Conservation (phyloP, 2,888 invertebrate genomes). For the Gymnocheta viridis region DNA sequence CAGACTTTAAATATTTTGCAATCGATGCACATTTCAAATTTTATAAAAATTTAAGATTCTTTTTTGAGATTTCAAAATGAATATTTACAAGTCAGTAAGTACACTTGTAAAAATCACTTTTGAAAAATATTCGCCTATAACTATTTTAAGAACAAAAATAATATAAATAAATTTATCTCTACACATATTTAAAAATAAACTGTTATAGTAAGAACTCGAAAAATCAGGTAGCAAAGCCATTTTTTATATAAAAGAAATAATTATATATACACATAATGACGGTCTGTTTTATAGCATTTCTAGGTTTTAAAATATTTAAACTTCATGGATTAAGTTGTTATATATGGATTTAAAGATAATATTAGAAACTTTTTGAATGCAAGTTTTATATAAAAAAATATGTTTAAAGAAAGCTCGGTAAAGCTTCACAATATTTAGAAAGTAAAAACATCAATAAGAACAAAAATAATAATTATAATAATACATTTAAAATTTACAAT, state of each 20-base stretch:
- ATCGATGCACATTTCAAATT: no score
- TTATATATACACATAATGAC: slow-evolving; percentile 62
- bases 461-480: slow-evolving; percentile 64
- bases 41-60: neutral
- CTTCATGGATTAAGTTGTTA: slow-evolving; percentile 68
- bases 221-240: slow-evolving; percentile 69
- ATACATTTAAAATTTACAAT: slow-evolving; percentile 71
- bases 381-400: slow-evolving; percentile 63
- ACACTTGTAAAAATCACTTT: slow-evolving; percentile 15
- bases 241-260: slow-evolving; percentile 56
- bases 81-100: neutral
- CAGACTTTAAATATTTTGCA: no score
- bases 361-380: slow-evolving; percentile 63
- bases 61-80: neutral
- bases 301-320: slow-evolving; percentile 69
- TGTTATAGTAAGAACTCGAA: slow-evolving; percentile 66
- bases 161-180: slow-evolving; percentile 39
- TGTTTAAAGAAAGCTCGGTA: slow-evolving; percentile 64
- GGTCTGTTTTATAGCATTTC: slow-evolving; percentile 69
- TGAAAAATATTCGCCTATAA: slow-evolving; percentile 17
- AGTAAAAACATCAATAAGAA: slow-evolving; percentile 62
- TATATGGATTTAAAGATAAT: slow-evolving; percentile 65
- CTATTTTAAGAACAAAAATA: slow-evolving; percentile 33
- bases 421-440: slow-evolving; percentile 66
- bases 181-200: slow-evolving; percentile 61